Base-by-base conservation (phyloP, 2,888 invertebrate species). In the Patella depressa region DNA sequence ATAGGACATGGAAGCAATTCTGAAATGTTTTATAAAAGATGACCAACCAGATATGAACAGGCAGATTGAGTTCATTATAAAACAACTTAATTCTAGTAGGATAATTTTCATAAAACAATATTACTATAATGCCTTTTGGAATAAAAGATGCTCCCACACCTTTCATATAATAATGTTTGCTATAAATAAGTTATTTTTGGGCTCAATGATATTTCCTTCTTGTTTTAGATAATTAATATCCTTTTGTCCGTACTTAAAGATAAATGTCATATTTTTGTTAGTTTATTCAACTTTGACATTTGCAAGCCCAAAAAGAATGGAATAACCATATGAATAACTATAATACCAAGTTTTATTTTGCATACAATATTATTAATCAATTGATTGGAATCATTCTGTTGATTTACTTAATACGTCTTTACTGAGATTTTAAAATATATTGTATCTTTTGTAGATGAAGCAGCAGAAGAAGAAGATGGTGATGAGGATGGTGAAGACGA, bases 51-150 rank as follows among this genome's bases (percentile, higher is more conserved):
- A 92, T 79, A 91, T 91, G 89, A 90, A 91, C 79, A 83, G 91
- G 78, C 92, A 93, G 84, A 88, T 93, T 53, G 92, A 92, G 83
- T 92, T 92, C 80, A 92, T 93, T 78, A 89, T 92, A 76, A 90
- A 91, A 82, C 92, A 92, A 80, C 87, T 92, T 53, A 90, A 91
- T 84, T 90, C 90, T 14, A 84, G 90, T 90, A 77, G 85, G 86
- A 79, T 34, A 53, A 45, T 45, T 9, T 45, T 45, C 45, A 45
- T 9, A 9, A 7, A 45, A 34, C 5, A 9, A 45, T 45, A 45
- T 45, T 45, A 45, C 45, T 45, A 45, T 45, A 45, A 45, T 45
- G 9, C 45, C 9, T 45, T 45, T 9, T 45, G 45, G 45, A 45
- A 45, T 45, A 9, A 9, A 45, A 45, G 9, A 7, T 45, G 45